Evolutionary conservation across 2,113 vertebrate genomes (phyloP).

Genomic region (Eptatretus burgeri): DNA sequence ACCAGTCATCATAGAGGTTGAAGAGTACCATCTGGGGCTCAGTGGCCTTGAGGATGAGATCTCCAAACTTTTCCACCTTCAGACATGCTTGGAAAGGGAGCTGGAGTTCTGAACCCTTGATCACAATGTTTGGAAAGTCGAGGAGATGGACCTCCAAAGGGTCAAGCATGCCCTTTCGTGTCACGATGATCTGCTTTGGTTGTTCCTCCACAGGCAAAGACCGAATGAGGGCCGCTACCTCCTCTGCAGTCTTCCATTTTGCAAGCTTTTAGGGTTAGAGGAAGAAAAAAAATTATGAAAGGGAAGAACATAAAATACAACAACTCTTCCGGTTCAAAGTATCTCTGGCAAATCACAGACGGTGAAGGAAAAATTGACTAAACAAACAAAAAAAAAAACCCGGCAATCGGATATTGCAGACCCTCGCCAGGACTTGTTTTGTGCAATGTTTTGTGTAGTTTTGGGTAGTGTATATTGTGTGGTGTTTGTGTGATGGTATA

Average conservation of each 20-base stretch:
- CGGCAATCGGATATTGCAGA: too few relatives aligned
- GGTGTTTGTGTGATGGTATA: too few relatives aligned
- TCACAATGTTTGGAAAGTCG: conserved; percentile 97
- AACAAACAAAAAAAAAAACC: too few relatives aligned
- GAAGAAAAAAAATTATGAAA: conserved; percentile 9
- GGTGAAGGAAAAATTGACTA: too few relatives aligned
- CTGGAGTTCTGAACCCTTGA: conserved; percentile 90
- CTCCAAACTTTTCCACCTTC: conserved; percentile 96
- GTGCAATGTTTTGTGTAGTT: too few relatives aligned
- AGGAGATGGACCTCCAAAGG: conserved; percentile 93
- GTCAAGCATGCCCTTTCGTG: conserved; percentile 91
- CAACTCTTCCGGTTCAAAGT: background rate
- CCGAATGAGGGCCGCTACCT: conserved; percentile 82
- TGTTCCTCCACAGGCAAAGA: conserved; percentile 92
- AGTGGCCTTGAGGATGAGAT: conserved; percentile 86
- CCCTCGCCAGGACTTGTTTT: too few relatives aligned
- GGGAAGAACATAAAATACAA: background rate
- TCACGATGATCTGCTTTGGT: conserved; percentile 97
- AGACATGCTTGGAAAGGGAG: conserved; percentile 96
- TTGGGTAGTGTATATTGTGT: too few relatives aligned
- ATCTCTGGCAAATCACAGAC: too few relatives aligned
- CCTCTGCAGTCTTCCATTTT: conserved; percentile 97
- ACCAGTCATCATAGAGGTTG: conserved; percentile 96
- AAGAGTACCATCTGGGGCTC: conserved; percentile 98
- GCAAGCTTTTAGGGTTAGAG: conserved; percentile 28